Conservation (phyloP, 2,113 vertebrate species). For the Notarius quadriscutis region DNA sequence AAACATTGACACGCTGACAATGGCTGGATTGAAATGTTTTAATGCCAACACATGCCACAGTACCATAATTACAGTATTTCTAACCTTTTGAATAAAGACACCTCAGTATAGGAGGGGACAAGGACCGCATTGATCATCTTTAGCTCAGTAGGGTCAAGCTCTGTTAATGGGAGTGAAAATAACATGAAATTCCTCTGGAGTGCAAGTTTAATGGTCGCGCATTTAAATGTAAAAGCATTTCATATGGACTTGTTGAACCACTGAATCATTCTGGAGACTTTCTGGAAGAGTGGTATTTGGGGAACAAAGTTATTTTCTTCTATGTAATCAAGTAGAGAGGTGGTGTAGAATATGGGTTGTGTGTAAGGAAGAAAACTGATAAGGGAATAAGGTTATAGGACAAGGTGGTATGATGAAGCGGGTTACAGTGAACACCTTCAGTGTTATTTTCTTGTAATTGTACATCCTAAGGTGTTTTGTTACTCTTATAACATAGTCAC, state of each 20-base stretch:
- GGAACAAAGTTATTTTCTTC: neutral
- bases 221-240: neutral
- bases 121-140: neutral
- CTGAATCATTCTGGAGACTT: neutral
- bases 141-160: neutral
- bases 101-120: constrained; percentile 12
- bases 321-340: neutral
- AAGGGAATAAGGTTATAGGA: neutral
- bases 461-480: neutral
- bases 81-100: constrained; percentile 25
- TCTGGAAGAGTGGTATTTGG: neutral
- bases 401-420: neutral
- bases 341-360: neutral
- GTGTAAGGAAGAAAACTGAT: neutral
- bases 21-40: constrained; percentile 29
- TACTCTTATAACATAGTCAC: neutral
- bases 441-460: neutral
- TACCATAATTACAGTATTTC: neutral
- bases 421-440: neutral
- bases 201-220: neutral
- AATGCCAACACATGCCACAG: constrained; percentile 23
- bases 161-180: neutral
- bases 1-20: constrained; percentile 28
- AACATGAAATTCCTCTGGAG: neutral
- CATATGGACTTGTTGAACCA: neutral